Evolutionary conservation across 2,113 vertebrate species (phyloP).

Genomic region (Bombycilla garrulus): DNA sequence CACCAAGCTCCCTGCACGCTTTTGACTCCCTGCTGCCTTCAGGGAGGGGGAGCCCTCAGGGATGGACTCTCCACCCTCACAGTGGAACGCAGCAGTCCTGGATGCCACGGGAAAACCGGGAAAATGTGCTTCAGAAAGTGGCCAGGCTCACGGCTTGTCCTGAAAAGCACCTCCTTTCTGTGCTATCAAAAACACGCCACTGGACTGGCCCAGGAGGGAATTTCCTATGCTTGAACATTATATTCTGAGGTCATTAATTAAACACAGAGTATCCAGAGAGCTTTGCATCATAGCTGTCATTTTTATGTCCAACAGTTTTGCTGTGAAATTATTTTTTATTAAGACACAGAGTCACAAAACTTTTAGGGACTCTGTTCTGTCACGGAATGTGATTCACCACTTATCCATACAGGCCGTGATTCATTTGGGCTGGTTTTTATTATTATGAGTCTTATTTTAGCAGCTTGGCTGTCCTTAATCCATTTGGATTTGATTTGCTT

Average conservation of each 20-base stretch:
- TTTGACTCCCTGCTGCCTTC: background rate
- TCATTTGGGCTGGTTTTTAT: slow-evolving; percentile 8
- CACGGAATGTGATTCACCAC: background rate
- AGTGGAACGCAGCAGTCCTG: accelerated
- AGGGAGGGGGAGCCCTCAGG: background rate
- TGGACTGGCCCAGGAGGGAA: background rate
- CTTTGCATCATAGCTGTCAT: background rate
- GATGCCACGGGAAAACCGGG: background rate
- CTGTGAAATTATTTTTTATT: background rate
- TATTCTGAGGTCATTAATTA: background rate
- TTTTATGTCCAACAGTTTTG: background rate
- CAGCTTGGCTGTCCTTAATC: background rate
- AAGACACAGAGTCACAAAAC: background rate
- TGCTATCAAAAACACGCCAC: background rate
- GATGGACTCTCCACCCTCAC: background rate
- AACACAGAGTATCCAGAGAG: background rate
- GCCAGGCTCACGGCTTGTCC: background rate
- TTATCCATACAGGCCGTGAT: background rate
- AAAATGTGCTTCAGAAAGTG: background rate
- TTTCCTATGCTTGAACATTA: background rate
- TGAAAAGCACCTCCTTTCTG: background rate
- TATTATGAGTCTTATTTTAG: slow-evolving; percentile 15
- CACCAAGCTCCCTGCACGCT: accelerated
- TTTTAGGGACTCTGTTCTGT: background rate
- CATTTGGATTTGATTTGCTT: slow-evolving; percentile 8